Percentiles rank a stretch among this genome's conserved stretches.
phyloP scores from a whole-genome alignment of 2,888 invertebrate genomes.

The Incurvaria masculella region DNA sequence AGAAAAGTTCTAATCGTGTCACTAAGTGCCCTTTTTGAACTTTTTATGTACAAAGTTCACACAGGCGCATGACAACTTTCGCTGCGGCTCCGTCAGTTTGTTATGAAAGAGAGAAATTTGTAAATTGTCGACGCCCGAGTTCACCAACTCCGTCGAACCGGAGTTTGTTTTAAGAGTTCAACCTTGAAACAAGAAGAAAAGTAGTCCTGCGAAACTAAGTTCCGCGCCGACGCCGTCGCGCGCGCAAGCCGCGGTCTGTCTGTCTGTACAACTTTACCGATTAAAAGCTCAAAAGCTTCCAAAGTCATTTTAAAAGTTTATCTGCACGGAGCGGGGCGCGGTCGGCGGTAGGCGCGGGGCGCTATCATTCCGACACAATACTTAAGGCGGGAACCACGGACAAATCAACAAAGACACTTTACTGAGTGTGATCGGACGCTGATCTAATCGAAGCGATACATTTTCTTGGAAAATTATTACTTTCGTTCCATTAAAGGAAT shows the following conservation, averaged over 20 bases:
- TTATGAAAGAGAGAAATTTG: slow-evolving; percentile 61
- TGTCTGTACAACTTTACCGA: slow-evolving; percentile 60
- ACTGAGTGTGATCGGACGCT: too few relatives aligned
- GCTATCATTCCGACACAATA: slow-evolving; percentile 48
- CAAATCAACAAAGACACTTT: too few relatives aligned
- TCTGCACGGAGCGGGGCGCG: slow-evolving; percentile 43
- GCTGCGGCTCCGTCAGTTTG: slow-evolving; percentile 57
- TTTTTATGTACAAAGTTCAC: too few relatives aligned
- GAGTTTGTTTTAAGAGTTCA: slow-evolving; percentile 61
- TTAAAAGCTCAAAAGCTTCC: slow-evolving; percentile 61
- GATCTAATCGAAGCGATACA: too few relatives aligned
- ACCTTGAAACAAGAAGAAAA: slow-evolving; percentile 61
- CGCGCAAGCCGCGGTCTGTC: slow-evolving; percentile 59
- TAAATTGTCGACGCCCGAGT: slow-evolving; percentile 60
- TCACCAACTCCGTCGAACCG: slow-evolving; percentile 58
- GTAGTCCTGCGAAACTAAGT: slow-evolving; percentile 61
- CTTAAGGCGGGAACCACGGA: too few relatives aligned
- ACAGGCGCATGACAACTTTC: slow-evolving; percentile 52
- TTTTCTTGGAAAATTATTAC: too few relatives aligned
- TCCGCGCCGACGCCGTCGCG: slow-evolving; percentile 56
- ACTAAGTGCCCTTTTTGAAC: too few relatives aligned
- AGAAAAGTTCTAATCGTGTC: too few relatives aligned
- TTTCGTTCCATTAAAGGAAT: too few relatives aligned
- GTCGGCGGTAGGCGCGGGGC: slow-evolving; percentile 26
- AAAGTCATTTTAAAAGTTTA: slow-evolving; percentile 61